Percentiles rank a stretch among this genome's conserved stretches.
These are phyloP conservation scores for Tamandua tetradactyla DNA, from an alignment of 2,797 vertebrate genomes.

Conservation along the genomic window DNA sequence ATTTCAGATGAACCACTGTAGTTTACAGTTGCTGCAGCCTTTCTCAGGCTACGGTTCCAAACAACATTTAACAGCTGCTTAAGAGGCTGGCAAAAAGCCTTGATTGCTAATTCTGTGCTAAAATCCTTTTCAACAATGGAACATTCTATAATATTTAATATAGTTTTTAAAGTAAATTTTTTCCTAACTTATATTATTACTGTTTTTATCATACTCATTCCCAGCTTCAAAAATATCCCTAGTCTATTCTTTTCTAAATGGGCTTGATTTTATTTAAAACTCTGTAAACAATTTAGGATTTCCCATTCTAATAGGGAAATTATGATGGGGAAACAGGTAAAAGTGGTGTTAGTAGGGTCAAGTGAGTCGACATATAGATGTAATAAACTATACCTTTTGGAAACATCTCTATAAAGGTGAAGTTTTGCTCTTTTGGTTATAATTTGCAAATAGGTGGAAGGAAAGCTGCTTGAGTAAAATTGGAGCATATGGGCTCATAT, in stretches of 20 bases:
- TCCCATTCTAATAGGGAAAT: not conserved
- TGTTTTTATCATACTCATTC: constrained; percentile 18
- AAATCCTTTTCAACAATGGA: constrained; percentile 64
- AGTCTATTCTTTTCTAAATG: constrained; percentile 18
- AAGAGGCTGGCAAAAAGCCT: constrained; percentile 59
- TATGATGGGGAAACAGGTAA: constrained; percentile 3
- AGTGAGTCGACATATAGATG: not conserved
- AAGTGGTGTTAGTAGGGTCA: not conserved
- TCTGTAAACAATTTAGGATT: not conserved
- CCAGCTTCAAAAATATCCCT: constrained; percentile 47
- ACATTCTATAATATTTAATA: constrained; percentile 66
- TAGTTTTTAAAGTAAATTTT: constrained; percentile 58
- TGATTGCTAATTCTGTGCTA: constrained; percentile 72
- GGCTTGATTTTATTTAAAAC: constrained; percentile 66
- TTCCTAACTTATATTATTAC: constrained; percentile 58
- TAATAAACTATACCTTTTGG: not conserved
- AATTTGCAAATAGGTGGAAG: constrained; percentile 48
- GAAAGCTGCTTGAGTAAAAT: constrained; percentile 3
- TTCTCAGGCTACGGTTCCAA: constrained; percentile 64
- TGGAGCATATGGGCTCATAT: not conserved
- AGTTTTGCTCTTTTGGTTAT: not conserved
- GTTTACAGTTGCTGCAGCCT: constrained; percentile 53
- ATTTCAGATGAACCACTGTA: constrained; percentile 62
- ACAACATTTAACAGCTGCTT: constrained; percentile 70
- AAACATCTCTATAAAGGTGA: constrained; percentile 18